Base-by-base conservation (phyloP, 2,113 vertebrate species). In the Lepus timidus region DNA sequence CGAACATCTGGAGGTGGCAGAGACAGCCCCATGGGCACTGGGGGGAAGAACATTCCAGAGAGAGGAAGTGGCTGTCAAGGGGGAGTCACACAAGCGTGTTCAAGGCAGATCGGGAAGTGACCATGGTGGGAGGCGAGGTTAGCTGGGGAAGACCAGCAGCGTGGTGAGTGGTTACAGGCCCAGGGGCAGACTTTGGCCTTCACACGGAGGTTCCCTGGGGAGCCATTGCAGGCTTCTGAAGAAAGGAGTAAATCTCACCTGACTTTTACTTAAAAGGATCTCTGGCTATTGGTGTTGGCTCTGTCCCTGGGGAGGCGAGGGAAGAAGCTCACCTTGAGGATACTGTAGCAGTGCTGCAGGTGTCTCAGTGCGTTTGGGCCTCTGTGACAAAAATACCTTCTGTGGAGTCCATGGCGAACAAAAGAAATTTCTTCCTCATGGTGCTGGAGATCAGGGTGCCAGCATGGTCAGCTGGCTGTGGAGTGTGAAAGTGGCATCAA, bases 21-120 rank as follows among this genome's bases (percentile, higher is more conserved):
- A 78, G 23, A 52, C 9, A 36, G 44, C 31, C 31, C 65, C 19
- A 31, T 14, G 8, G 3, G 31, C 2, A 1, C 7, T 36, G 17
- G 76, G n/a, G 39, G 65, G 79, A 58, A 62, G 75, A 65, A 4
- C 9, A 13, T 27, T 67, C 70, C 3, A 62, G 65, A 44, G 19
- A 44, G 19, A 74, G 68, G 33, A 33, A 7, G 6, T 6, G 9
- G 14, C 22, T 9, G 9, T 27, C 39, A 5, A 17, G 68, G 14
- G 14, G n/a, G 33, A 67, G 11, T 2, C 7, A 10, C 49, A 27
- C 9, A 3, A 6, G 1, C 3, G 6, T 23, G 6, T 8, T 33
- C 0, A 1, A 1, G 51, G 49, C 31, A n/a, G 33, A 67, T 70
- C 70, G 27, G 17, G 17, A 9, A 29, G 5, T 22, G 1, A 33